phyloP scores from a whole-genome alignment of 2,113 vertebrate genomes.

The Syrmaticus mikado region DNA sequence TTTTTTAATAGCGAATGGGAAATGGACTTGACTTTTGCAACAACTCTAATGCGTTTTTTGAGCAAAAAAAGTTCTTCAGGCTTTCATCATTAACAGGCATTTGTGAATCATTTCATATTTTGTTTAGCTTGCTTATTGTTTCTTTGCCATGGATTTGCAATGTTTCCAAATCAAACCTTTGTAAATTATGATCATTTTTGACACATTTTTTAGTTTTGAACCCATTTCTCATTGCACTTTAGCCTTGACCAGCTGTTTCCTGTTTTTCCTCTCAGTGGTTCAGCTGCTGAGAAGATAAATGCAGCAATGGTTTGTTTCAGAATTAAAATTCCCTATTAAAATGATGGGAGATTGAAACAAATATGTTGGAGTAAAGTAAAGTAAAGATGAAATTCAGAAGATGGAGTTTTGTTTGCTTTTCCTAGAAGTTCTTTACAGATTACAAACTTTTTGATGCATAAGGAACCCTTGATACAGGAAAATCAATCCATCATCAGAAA shows the following conservation, averaged over 20 bases:
- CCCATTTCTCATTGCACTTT: neutral
- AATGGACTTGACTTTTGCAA: neutral
- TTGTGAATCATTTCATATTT: neutral
- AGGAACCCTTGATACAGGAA: neutral
- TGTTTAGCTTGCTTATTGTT: neutral
- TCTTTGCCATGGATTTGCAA: neutral
- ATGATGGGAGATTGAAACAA: neutral
- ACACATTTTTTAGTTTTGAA: neutral
- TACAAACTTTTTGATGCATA: neutral
- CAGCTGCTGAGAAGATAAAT: slow-evolving; percentile 20
- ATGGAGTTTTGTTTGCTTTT: neutral
- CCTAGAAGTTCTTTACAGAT: neutral
- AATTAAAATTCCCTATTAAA: slow-evolving; percentile 17
- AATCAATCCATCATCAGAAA: neutral
- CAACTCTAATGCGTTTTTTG: neutral
- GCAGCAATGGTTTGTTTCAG: neutral
- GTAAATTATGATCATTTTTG: neutral
- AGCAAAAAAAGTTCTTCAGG: neutral
- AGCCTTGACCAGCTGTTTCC: slow-evolving; percentile 67
- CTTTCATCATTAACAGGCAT: neutral
- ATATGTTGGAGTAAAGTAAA: neutral
- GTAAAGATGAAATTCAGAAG: neutral
- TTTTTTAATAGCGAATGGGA: neutral
- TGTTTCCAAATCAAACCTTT: slow-evolving; percentile 1
- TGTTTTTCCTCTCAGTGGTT: slow-evolving; percentile 42